phyloP scores from a whole-genome alignment of 2,113 vertebrate species.

The Oreochromis tanganicae region DNA sequence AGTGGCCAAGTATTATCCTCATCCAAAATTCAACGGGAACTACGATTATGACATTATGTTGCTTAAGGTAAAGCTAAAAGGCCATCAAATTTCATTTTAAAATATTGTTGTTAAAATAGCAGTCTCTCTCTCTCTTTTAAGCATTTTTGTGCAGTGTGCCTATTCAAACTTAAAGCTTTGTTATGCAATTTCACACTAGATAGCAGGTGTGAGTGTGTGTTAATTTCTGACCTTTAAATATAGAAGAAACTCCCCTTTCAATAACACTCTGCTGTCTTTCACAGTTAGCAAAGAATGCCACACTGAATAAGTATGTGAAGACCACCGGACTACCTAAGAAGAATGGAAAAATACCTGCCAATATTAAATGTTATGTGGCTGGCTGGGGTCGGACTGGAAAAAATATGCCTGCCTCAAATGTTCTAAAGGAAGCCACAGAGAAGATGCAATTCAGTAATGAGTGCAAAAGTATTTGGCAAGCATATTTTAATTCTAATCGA shows the following conservation, averaged over 20 bases:
- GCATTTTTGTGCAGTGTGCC: not conserved
- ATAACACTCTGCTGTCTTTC: not conserved
- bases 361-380: slow-evolving; percentile 29
- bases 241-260: not conserved
- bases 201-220: not conserved
- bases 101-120: no score
- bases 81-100: not conserved
- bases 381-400: slow-evolving; percentile 53
- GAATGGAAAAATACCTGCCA: not conserved
- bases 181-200: not conserved
- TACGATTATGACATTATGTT: slow-evolving; percentile 54
- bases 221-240: not conserved
- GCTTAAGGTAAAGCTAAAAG: slow-evolving; percentile 38
- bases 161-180: not conserved
- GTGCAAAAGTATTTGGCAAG: slow-evolving; percentile 4
- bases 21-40: not conserved
- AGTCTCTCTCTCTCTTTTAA: no score
- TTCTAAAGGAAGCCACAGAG: slow-evolving; percentile 46
- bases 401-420: accelerated
- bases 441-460: not conserved
- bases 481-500: not conserved
- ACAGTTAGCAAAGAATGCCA: slow-evolving; percentile 46
- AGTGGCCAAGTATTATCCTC: slow-evolving; percentile 19
- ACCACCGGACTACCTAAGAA: slow-evolving; percentile 17
- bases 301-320: slow-evolving; percentile 33